phyloP scores from a whole-genome alignment of 2,888 invertebrate genomes.

The Gisinianus flammeolus region DNA sequence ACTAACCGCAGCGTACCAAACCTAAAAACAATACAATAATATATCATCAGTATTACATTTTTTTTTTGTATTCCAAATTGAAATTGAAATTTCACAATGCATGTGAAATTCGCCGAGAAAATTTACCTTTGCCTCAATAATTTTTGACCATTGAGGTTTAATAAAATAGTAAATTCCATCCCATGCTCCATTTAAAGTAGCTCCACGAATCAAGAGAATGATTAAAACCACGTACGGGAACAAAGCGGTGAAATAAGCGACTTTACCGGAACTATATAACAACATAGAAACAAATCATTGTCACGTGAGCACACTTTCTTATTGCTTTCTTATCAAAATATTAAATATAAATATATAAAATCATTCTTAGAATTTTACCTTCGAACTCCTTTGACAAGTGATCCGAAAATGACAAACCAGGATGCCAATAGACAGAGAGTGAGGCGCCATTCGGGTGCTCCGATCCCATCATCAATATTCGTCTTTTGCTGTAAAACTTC shows the following conservation, averaged over 20 bases:
- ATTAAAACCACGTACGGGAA: slow-evolving; percentile 83
- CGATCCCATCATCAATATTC: slow-evolving; percentile 61
- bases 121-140: slow-evolving; percentile 71
- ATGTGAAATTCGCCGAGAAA: not conserved
- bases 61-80: too few species aligned
- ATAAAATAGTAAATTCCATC: slow-evolving; percentile 80
- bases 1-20: slow-evolving; percentile 75
- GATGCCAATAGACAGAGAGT: slow-evolving; percentile 68
- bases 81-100: not conserved
- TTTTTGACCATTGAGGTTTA: slow-evolving; percentile 77
- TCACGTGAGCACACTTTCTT: too few species aligned
- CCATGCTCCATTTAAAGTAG: slow-evolving; percentile 70
- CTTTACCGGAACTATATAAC: slow-evolving; percentile 65
- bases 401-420: slow-evolving; percentile 73
- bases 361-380: too few species aligned
- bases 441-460: slow-evolving; percentile 46
- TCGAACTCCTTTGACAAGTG: slow-evolving; percentile 75
- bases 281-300: too few species aligned
- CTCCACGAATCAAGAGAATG: slow-evolving; percentile 70
- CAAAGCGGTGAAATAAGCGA: slow-evolving; percentile 85
- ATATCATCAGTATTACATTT: not conserved
- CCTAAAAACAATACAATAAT: slow-evolving; percentile 62
- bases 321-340: too few species aligned
- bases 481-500: slow-evolving; percentile 65
- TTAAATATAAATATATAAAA: too few species aligned